phyloP scores from a whole-genome alignment of 2,888 invertebrate genomes.

The Leptinotarsa haldemani region DNA sequence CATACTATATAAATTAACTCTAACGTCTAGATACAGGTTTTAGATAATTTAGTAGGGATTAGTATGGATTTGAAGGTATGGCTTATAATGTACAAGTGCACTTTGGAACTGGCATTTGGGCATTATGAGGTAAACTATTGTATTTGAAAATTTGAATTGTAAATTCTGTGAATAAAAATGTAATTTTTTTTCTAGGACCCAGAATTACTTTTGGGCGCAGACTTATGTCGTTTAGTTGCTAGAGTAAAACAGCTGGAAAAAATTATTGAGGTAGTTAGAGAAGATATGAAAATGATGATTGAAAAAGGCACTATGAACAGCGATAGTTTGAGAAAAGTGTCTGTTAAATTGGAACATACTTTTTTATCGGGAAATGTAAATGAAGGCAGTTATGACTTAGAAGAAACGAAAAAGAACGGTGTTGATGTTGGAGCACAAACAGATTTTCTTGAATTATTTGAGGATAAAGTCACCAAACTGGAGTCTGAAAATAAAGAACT shows the following conservation, averaged over 20 bases:
- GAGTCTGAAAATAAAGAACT: slow-evolving; percentile 63
- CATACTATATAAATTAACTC: too few species aligned
- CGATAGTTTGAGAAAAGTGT: slow-evolving; percentile 55
- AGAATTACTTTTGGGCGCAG: slow-evolving; percentile 41
- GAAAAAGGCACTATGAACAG: slow-evolving; percentile 52
- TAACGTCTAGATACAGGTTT: too few species aligned
- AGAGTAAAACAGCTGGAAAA: slow-evolving; percentile 68
- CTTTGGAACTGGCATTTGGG: too few species aligned
- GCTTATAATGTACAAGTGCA: too few species aligned
- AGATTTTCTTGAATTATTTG: slow-evolving; percentile 51
- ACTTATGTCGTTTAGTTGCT: slow-evolving; percentile 61
- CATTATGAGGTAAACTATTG: too few species aligned
- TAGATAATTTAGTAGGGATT: too few species aligned
- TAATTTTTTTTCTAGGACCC: slow-evolving; percentile 43
- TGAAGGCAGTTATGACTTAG: slow-evolving; percentile 11
- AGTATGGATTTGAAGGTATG: too few species aligned
- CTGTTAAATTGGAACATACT: slow-evolving; percentile 48
- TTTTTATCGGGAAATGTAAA: slow-evolving; percentile 28
- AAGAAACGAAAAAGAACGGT: slow-evolving; percentile 34
- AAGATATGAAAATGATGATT: slow-evolving; percentile 57
- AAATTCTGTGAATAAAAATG: neutral
- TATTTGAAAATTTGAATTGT: neutral
- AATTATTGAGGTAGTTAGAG: slow-evolving; percentile 64
- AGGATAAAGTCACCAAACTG: slow-evolving; percentile 47
- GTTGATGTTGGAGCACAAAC: slow-evolving; percentile 51